phyloP scores from a whole-genome alignment of 2,797 vertebrate genomes.

The Bufotes viridis region DNA sequence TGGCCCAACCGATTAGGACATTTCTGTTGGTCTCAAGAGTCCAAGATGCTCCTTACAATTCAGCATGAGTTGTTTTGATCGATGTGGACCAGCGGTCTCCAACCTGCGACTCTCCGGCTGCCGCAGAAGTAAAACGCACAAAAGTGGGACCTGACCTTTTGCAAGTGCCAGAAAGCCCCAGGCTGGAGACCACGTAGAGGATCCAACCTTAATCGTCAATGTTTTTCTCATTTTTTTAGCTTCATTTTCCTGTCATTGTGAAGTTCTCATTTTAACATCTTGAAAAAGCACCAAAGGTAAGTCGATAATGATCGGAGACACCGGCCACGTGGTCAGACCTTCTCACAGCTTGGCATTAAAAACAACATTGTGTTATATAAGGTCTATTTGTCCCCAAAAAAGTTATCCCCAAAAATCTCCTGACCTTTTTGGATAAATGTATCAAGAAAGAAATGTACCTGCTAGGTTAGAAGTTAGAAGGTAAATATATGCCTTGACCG shows the following conservation, averaged over 20 bases:
- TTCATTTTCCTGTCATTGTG: conserved; percentile 57
- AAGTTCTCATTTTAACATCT: conserved; percentile 29
- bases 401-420: background rate
- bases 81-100: background rate
- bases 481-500: background rate
- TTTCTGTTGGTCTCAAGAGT: no score
- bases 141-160: background rate
- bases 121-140: background rate
- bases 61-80: no score
- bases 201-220: background rate
- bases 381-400: background rate
- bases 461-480: background rate
- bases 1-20: no score
- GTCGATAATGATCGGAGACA: background rate
- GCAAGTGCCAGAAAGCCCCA: background rate
- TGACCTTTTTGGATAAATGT: no score
- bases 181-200: background rate
- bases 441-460: no score
- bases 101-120: background rate
- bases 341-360: no score
- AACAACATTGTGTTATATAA: background rate
- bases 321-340: no score
- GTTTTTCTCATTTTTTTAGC: conserved; percentile 31
- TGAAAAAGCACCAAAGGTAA: conserved; percentile 13
- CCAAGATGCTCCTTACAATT: no score